phyloP scores from a whole-genome alignment of 2,113 vertebrate species.

The Rhinolophus ferrumequinum region DNA sequence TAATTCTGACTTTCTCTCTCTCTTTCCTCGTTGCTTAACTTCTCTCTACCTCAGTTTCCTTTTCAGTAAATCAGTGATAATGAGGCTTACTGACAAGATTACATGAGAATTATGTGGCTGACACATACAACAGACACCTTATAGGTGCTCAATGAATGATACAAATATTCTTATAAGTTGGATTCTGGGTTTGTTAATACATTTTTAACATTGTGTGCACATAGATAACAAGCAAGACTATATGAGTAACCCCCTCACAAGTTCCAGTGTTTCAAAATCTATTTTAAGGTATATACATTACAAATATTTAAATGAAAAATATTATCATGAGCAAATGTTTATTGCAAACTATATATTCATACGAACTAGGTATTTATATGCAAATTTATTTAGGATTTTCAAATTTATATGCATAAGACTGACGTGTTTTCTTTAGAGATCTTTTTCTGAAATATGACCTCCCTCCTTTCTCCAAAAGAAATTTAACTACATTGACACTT shows the following conservation, averaged over 20 bases:
- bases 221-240: neutral
- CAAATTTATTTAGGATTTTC: neutral
- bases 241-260: neutral
- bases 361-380: neutral
- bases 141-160: neutral
- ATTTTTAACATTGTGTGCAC: neutral
- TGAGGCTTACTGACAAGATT: neutral
- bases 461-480: neutral
- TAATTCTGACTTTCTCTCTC: neutral
- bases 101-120: neutral
- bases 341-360: neutral
- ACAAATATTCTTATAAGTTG: neutral
- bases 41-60: neutral
- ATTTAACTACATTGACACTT: neutral
- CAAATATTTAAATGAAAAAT: slow-evolving; percentile 25
- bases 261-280: neutral
- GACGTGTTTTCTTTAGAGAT: neutral
- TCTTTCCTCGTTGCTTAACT: neutral
- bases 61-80: neutral
- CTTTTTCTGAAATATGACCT: neutral
- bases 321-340: neutral
- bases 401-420: neutral
- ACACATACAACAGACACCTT: neutral
- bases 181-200: neutral
- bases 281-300: neutral